Base-by-base conservation (phyloP, 2,888 invertebrate genomes). In the Resseliella maxima region DNA sequence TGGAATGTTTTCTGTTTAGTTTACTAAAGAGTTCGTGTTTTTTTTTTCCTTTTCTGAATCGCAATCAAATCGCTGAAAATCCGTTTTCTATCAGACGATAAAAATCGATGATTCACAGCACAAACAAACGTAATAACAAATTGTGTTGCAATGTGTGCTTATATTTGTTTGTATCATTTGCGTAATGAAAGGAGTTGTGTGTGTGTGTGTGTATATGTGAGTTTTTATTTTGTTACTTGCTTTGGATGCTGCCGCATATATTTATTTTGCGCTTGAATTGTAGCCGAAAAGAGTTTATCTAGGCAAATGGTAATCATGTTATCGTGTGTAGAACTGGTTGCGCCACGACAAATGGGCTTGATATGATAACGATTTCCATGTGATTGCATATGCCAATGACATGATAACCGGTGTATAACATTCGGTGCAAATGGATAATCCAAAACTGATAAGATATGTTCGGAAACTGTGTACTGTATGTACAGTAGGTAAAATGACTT, bases 341-440 rank as follows among this genome's bases (percentile, higher is more conserved):
- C 59, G 72, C n/a, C 50, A 18, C 72, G 72, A 72, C 72, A 72
- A 72, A 72, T 72, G 72, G n/a, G 31, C 18, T 83, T 83, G 83
- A 83, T 83, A 83, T 83, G 83, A 83, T 83, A 83, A 83, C 83
- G 24, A 83, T 83, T 83, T 83, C 83, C 38, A 83, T 83, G 1
- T 38, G 83, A 38, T 83, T 38, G 83, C 83, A 83, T 38, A 8
- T 83, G 83, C 38, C 38, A n/a, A 72, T 59, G 59, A 59, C 59
- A 59, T 59, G 59, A 59, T 59, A 59, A 3, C 59, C 24, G n/a
- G 24, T 72, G 31, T 72, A 3, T 15, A 27, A 59, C n/a, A 18
- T 31, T 5, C 72, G 27, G 12, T 31, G 35, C 72, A 27, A 72
- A 72, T 27, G 18, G 72, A 72, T 72, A 72, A 72, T 12, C 72